phyloP scores from a whole-genome alignment of 2,113 vertebrate species.

The Syngnathus scovelli region DNA sequence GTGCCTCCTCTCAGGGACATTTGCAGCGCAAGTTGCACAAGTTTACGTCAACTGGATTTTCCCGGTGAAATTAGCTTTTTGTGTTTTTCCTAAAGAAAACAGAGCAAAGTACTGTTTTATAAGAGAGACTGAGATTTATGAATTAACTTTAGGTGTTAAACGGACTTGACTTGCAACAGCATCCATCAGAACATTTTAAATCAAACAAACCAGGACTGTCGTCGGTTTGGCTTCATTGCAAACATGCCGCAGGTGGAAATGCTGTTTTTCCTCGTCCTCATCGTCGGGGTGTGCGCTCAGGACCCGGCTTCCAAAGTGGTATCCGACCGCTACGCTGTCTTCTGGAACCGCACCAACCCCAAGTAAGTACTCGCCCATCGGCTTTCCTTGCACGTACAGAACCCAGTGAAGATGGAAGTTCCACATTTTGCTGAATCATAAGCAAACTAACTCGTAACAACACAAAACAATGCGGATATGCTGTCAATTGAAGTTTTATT shows the following conservation, averaged over 20 bases:
- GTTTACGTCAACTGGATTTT: neutral
- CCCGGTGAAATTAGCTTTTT: neutral
- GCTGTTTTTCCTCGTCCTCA: constrained; percentile 77
- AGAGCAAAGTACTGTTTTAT: too few relatives aligned
- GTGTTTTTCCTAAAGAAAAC: neutral
- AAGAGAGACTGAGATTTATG: neutral
- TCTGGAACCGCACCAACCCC: constrained; percentile 95
- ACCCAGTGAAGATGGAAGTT: neutral
- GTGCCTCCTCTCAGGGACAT: constrained; percentile 18
- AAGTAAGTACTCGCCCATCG: constrained; percentile 68
- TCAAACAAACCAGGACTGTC: constrained; percentile 15
- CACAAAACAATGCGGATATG: neutral
- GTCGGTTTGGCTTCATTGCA: constrained; percentile 30
- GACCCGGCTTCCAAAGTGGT: constrained; percentile 90
- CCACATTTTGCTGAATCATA: neutral
- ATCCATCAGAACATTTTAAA: constrained; percentile 2
- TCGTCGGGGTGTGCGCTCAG: constrained; percentile 86
- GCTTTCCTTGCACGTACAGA: neutral
- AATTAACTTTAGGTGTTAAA: neutral
- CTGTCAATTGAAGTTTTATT: neutral
- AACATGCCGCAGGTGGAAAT: constrained; percentile 88
- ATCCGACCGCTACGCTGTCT: constrained; percentile 92
- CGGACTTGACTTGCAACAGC: neutral
- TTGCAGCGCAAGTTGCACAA: constrained; percentile 24
- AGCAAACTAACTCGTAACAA: neutral